A percentile compares a stretch with the other conserved stretches of the same genome.
These are phyloP conservation scores for Nerophis lumbriciformis DNA, from an alignment of 2,113 vertebrate species.

Conservation along the genomic window DNA sequence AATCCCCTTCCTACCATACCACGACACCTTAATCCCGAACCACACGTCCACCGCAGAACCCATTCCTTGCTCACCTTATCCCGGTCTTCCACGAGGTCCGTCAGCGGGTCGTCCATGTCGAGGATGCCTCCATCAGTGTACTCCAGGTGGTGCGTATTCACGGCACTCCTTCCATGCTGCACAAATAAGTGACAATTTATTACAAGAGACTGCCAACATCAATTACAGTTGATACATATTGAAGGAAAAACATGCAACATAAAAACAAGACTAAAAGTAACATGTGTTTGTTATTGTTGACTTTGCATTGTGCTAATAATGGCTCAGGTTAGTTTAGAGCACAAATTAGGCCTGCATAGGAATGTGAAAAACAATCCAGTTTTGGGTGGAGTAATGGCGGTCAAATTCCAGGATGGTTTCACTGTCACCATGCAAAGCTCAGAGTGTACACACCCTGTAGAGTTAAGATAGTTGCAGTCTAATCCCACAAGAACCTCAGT, in stretches of 20 bases:
- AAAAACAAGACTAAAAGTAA: not conserved
- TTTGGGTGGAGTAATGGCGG: conserved; percentile 4
- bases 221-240: too few species aligned
- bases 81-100: conserved; percentile 89
- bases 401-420: conserved; percentile 34
- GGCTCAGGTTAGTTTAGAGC: too few species aligned
- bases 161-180: conserved; percentile 74
- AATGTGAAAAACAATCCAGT: conserved; percentile 13
- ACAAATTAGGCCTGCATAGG: not conserved
- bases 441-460: conserved; percentile 19
- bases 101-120: conserved; percentile 87
- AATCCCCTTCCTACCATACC: not conserved
- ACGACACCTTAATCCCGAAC: conserved; percentile 27
- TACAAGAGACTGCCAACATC: too few species aligned
- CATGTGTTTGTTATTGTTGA: too few species aligned
- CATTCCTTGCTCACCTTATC: conserved; percentile 78
- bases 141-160: conserved; percentile 86
- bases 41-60: not conserved
- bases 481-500: too few species aligned
- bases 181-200: not conserved
- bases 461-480: not conserved
- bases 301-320: too few species aligned
- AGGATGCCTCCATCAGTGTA: conserved; percentile 88
- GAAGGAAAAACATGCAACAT: not conserved
- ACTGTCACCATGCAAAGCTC: conserved; percentile 19